Conservation (phyloP, 2,113 vertebrate genomes). For the Pluvianellus socialis region DNA sequence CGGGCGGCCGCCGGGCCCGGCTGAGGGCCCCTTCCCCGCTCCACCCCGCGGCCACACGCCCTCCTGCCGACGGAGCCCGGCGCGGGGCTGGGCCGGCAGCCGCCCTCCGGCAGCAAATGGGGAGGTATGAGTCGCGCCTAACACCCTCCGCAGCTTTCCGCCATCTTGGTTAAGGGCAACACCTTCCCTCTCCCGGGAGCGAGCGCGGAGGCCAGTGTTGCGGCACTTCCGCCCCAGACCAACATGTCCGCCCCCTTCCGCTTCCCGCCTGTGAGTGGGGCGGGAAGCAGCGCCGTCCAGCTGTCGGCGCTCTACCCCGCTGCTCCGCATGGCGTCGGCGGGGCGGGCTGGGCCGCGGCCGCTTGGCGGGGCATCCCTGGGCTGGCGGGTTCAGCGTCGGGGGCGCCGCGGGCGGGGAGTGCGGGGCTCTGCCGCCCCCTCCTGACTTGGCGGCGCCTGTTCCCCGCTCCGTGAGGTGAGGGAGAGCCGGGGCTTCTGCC, state of each 20-base stretch:
- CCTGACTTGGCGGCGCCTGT: no score
- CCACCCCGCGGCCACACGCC: accelerated
- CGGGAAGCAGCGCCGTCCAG: no score
- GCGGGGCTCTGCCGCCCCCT: not conserved
- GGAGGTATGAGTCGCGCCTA: accelerated
- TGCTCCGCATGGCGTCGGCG: accelerated
- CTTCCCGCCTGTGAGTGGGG: no score
- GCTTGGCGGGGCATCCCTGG: not conserved
- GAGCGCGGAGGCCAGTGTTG: no score
- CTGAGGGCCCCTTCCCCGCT: not conserved
- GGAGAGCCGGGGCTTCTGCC: no score
- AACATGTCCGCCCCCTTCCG: not conserved
- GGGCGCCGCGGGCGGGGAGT: not conserved
- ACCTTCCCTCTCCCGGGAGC: accelerated
- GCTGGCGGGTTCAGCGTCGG: conserved; percentile 67
- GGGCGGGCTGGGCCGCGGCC: no score
- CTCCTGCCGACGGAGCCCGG: accelerated
- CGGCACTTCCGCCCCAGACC: not conserved
- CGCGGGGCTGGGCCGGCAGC: accelerated
- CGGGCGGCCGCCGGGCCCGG: no score
- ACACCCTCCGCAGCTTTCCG: accelerated
- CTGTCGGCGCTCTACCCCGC: not conserved
- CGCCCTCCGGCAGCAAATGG: no score
- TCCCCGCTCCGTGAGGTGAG: not conserved
- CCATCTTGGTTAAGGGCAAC: not conserved